Base-by-base conservation (phyloP, 2,888 invertebrate species). In the Chrysodeixis includens region DNA sequence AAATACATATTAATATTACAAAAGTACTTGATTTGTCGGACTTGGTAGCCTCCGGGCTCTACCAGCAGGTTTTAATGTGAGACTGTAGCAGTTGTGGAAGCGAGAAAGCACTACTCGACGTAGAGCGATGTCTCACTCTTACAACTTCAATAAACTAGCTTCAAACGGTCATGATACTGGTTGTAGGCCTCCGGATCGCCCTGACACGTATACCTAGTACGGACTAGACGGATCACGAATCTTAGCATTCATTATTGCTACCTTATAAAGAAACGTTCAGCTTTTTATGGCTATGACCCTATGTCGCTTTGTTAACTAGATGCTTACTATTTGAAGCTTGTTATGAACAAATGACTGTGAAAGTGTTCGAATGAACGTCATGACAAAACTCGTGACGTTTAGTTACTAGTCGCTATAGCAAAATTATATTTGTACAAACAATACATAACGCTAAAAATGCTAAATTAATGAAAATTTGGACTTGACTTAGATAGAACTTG, bases 191-290 rank as follows among this genome's bases (percentile, higher is more conserved):
- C 86, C 86, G 68, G 76, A 80, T 85, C 73, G 79, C 91, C 91
- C 71, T 93, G 92, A 92, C 92, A 92, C 82, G 88, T 88, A 84
- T 89, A 86, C 88, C 88, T 75, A 83, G 83, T 88, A 90, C 81
- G 86, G 88, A 58, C 81, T 81, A 74, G 76, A 80, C 70, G 71
- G 74, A 79, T 74, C 74, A 70, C 75, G 75, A 78, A 78, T 74
- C 78, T 75, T 79, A 52, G 65, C 66, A 62, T 65, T 76, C 74
- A 81, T 75, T 78, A 78, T 73, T 69, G 55, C 52, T 64, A 63
- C 84, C 79, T 66, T 84, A 79, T 79, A 76, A 51, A 79, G 80
- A 65, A 76, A 71, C 66, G 57, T 59, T 69, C 57, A 56, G 60
- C 64, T 61, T 69, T 51, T 68, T 64, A 40, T 73, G 64, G 71